These are phyloP conservation scores for Chionis minor DNA, from an alignment of 2,113 vertebrate genomes.

Conservation along the genomic window DNA sequence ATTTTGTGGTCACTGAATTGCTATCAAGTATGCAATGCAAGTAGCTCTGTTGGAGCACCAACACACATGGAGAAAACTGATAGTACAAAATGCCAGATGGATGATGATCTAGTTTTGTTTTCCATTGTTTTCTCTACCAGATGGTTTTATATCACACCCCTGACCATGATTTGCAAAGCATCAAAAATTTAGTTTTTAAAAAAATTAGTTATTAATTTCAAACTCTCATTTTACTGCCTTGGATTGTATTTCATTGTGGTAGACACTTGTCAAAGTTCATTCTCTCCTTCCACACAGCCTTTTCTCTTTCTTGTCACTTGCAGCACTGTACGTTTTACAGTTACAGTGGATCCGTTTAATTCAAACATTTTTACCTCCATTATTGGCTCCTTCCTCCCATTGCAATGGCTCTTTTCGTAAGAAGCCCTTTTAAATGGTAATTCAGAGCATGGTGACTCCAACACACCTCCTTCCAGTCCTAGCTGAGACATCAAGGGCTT, in stretches of 20 bases:
- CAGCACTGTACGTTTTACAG: not conserved
- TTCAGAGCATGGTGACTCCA: not conserved
- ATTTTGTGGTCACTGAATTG: not conserved
- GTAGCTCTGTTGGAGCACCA: not conserved
- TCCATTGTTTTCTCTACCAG: not conserved
- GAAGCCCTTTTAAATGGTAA: not conserved
- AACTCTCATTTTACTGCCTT: not conserved
- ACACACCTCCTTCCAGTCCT: not conserved
- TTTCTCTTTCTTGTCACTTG: not conserved
- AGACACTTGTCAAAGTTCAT: not conserved
- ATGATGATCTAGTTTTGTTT: not conserved
- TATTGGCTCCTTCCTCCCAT: not conserved
- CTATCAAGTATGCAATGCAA: not conserved
- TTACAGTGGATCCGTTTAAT: not conserved
- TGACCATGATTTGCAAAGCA: not conserved
- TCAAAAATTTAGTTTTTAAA: not conserved
- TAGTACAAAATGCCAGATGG: not conserved
- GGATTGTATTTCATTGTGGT: not conserved
- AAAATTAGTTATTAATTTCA: not conserved
- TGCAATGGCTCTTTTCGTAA: not conserved
- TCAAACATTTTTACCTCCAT: not conserved
- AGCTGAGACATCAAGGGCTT: not conserved
- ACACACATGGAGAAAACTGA: not conserved
- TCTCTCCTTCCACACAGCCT: not conserved
- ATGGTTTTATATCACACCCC: not conserved